Evolutionary conservation across 2,888 invertebrate genomes (phyloP).

Genomic region (Julus scandinavius): DNA sequence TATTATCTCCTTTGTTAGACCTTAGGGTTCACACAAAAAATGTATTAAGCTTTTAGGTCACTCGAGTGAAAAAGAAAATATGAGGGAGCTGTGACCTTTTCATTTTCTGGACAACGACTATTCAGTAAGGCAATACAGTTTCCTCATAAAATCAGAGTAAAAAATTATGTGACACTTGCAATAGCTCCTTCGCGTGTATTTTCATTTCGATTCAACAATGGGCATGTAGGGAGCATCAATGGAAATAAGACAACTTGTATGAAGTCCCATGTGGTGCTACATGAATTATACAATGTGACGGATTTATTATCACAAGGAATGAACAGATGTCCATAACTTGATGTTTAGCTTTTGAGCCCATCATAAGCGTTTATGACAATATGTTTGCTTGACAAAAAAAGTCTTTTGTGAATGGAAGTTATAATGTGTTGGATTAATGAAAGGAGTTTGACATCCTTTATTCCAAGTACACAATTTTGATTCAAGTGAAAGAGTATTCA

Average conservation of each 20-base stretch:
- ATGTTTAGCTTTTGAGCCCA: background rate
- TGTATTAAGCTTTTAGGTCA: background rate
- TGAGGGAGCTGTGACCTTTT: background rate
- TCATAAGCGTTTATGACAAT: slow-evolving; percentile 12
- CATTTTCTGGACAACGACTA: background rate
- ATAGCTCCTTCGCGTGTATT: background rate
- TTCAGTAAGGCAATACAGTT: background rate
- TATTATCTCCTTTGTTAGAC: background rate
- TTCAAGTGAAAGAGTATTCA: background rate
- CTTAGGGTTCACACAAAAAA: background rate
- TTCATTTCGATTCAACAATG: background rate
- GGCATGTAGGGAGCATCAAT: background rate
- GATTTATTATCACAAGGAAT: background rate
- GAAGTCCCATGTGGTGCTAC: background rate
- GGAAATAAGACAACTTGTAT: background rate
- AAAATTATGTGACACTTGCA: background rate
- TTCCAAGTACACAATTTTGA: background rate
- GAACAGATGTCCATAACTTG: background rate
- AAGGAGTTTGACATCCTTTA: background rate
- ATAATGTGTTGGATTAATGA: background rate
- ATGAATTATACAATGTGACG: background rate
- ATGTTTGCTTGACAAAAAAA: background rate
- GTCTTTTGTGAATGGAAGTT: background rate
- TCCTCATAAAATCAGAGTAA: background rate
- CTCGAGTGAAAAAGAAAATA: background rate